Evolutionary conservation across 2,113 vertebrate genomes (phyloP).

Genomic region (Symphodus melops): DNA sequence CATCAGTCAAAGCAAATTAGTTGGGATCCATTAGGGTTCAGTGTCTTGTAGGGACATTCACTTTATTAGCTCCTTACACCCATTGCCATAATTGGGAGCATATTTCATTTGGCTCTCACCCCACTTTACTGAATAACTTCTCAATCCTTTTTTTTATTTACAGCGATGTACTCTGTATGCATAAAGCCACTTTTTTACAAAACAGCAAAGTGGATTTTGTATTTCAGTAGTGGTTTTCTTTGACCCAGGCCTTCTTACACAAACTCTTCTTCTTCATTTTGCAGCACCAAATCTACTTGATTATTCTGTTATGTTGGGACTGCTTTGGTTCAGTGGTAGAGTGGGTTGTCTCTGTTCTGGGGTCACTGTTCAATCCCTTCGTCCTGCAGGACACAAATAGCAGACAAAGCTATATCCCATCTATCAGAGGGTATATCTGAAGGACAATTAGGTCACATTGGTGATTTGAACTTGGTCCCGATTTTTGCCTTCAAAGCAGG

Average conservation of each 20-base stretch:
- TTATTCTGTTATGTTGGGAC: conserved; percentile 8
- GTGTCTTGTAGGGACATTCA: conserved; percentile 94
- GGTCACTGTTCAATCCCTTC: too few relatives aligned
- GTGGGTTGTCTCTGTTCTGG: too few relatives aligned
- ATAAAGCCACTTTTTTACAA: conserved; percentile 11
- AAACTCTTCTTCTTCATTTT: background rate
- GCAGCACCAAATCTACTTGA: background rate
- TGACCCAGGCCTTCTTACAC: background rate
- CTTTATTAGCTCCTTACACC: conserved; percentile 99
- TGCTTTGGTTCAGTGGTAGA: too few relatives aligned
- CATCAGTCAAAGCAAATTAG: conserved; percentile 99
- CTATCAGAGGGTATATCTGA: too few relatives aligned
- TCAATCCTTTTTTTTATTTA: conserved; percentile 91
- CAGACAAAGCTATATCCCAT: too few relatives aligned
- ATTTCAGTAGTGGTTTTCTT: too few relatives aligned
- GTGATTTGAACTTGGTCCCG: too few relatives aligned
- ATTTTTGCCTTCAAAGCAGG: too few relatives aligned
- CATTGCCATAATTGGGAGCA: conserved; percentile 99
- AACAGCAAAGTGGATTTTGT: background rate
- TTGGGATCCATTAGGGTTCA: conserved; percentile 95
- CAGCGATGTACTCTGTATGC: conserved; percentile 42
- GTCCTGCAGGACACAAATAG: too few relatives aligned
- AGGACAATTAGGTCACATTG: too few relatives aligned
- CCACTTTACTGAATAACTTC: conserved; percentile 91
- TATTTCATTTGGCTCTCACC: conserved; percentile 94